Evolutionary conservation across 2,888 invertebrate genomes (phyloP).

Genomic region (Parnassius mnemosyne): DNA sequence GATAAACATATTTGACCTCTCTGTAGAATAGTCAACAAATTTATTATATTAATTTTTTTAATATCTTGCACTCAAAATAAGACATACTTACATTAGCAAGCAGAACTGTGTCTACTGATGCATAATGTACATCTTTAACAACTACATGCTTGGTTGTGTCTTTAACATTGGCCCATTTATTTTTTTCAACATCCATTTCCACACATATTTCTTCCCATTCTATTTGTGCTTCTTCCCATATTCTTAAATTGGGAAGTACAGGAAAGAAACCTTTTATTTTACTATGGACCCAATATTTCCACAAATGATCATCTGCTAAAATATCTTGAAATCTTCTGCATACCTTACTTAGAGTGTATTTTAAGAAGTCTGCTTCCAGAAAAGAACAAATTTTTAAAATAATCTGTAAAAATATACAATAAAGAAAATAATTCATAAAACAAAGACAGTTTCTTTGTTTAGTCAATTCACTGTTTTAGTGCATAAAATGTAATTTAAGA

Average conservation of each 20-base stretch:
- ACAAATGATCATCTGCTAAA: constrained; percentile 77
- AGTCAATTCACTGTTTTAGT: too few species aligned
- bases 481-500: too few species aligned
- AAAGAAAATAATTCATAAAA: background rate
- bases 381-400: constrained; percentile 82
- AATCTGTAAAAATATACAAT: constrained; percentile 55
- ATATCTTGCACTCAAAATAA: background rate
- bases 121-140: constrained; percentile 77
- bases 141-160: constrained; percentile 70
- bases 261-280: constrained; percentile 65
- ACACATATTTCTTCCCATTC: constrained; percentile 82
- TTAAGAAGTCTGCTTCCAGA: constrained; percentile 78
- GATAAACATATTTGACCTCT: constrained; percentile 76
- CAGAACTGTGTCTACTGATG: constrained; percentile 80
- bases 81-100: constrained; percentile 74
- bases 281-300: constrained; percentile 76
- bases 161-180: constrained; percentile 75
- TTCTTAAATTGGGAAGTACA: constrained; percentile 56
- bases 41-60: constrained; percentile 12
- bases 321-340: constrained; percentile 80
- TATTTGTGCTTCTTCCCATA: constrained; percentile 60
- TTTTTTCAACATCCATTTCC: constrained; percentile 79
- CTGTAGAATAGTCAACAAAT: constrained; percentile 42
- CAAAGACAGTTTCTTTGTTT: too few species aligned
- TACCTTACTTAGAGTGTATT: constrained; percentile 73